Evolutionary conservation across 2,888 invertebrate species (phyloP), one percentile per base, ranked within the genome.

Genomic region (Apodemia zela): DNA sequence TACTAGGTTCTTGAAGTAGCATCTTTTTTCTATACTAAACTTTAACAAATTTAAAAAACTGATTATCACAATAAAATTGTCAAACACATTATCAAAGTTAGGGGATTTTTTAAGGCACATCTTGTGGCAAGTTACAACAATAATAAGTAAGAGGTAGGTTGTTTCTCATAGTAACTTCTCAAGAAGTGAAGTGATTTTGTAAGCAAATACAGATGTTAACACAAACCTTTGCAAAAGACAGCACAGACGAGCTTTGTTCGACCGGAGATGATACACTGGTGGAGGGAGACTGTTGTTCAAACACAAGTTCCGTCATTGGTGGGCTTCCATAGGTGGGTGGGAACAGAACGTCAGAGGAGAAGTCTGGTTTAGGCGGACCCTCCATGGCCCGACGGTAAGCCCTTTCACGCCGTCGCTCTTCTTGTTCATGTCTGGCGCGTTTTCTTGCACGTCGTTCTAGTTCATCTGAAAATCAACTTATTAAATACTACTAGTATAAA

Each of bases 331-430:
- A 86, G 72, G 73, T 83, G 6, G 85, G 81, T 0, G 92, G 92
- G 72, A 91, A 90, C 62, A 87, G 72, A 15, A 80, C 67, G 49
- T 84, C 82, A 0, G 88, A 89, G 17, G 95, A 94, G 64, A 97
- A 92, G 72, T 95, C 94, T 79, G 72, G 93, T 77, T 63, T 94
- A 81, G 80, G 94, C 85, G 89, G 94, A 87, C 73, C 97, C 94
- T 94, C 96, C 93, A 79, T 93, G 87, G 76, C 94, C 92, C 83
- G 96, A 93, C 84, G 94, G 67, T 95, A 95, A n/a, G 95, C 94
- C 68, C 94, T 95, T 77, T 97, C 97, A 3, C 96, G 93, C 42
- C 95, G 94, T 29, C 94, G 94, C 78, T 98, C 98, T 17, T 97
- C 96, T 11, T 95, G 94, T 54, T 94, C 95, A 29, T 94, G 93